Base-by-base conservation (phyloP, 2,888 invertebrate genomes). In the Eupeodes latifasciatus region DNA sequence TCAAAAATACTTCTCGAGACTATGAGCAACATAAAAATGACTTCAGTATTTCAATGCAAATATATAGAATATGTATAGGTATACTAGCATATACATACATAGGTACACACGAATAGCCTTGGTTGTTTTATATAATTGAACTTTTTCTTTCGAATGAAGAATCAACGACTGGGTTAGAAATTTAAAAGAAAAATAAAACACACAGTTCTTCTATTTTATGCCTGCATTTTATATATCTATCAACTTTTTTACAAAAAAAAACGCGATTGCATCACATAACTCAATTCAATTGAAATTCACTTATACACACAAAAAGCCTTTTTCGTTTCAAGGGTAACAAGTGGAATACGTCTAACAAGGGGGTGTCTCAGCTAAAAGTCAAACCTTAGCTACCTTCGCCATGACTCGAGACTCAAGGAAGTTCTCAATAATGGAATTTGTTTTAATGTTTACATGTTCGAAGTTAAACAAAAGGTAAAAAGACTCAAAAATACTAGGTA, bases 251-350 rank as follows among this genome's bases (percentile, higher is more conserved):
- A 74, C 27, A 27, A 16, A 44, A 55, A 59, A 74, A 67, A 59
- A 72, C 49, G 19, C 62, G 67, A 82, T 86, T 86, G 85, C 85
- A 86, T 86, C 85, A 86, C 75, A 85, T 69, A 62, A 51, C 71
- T 53, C 75, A 49, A 61, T 77, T 77, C 59, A 40, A 77, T 44
- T 76, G 14, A 83, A 72, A 57, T 62, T 64, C 66, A 49, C 36
- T 69, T 62, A 76, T 64, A 53, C 51, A 81, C 51, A 78, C 57
- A 47, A 69, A 57, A 14, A 78, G 53, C 69, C 64, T 14, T 75
- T 76, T 85, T 61, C 40, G 19, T 78, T 88, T 81, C 81, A 88
- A 85, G 81, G 81, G 84, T 78, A 88, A 85, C 88, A 88, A 85
- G 85, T 85, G 64, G 71, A 61, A 74, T 66, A 27, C 16, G 61